A percentile compares a stretch with the other conserved stretches of the same genome.
Evolutionary conservation across 1,140 invertebrate genomes (phyloP).

Genomic region (Metaphire vulgaris): DNA sequence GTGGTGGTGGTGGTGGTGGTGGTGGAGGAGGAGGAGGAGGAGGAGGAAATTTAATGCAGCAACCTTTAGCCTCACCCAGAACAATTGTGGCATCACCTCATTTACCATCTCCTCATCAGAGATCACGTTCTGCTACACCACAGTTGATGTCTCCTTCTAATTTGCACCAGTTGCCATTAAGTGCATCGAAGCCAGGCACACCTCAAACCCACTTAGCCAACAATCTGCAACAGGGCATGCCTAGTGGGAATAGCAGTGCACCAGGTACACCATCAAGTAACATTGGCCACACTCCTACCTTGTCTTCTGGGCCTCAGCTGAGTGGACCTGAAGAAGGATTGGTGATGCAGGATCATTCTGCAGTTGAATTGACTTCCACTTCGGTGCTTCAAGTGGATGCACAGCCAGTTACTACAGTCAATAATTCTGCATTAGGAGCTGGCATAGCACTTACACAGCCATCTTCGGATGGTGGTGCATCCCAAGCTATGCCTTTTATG

Average conservation of each 20-base stretch:
- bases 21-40: too few relatives aligned
- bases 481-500: too few relatives aligned
- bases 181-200: not conserved
- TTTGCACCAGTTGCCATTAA: not conserved
- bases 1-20: not conserved
- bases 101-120: not conserved
- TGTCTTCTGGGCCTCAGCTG: too few relatives aligned
- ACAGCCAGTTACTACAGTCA: too few relatives aligned
- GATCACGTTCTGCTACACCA: constrained; percentile 17
- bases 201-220: not conserved
- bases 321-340: too few relatives aligned
- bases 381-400: too few relatives aligned
- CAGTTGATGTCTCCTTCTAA: constrained; percentile 19
- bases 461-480: not conserved
- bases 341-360: too few relatives aligned
- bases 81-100: not conserved
- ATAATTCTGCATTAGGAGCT: not conserved
- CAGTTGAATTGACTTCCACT: too few relatives aligned
- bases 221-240: too few relatives aligned
- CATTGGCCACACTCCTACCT: not conserved
- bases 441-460: not conserved
- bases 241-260: too few relatives aligned
- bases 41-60: not conserved
- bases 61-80: not conserved
- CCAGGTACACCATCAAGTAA: not conserved